phyloP scores from a whole-genome alignment of 35 echinoderm and acorn worm species.

The Apostichopus californicus region DNA sequence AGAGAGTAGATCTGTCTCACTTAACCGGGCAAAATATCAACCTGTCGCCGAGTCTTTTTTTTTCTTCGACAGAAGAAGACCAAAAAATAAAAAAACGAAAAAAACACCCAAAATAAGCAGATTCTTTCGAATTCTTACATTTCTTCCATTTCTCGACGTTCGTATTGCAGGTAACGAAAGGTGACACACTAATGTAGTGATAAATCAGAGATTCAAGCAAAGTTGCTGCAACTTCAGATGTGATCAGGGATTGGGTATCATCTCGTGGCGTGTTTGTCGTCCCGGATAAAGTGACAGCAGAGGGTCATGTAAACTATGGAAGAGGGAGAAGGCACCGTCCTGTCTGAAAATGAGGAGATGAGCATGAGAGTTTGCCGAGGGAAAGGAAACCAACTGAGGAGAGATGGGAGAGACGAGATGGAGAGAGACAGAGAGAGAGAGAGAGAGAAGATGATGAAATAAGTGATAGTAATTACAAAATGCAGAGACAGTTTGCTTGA shows the following conservation, averaged over 20 bases:
- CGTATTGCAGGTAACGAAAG: conserved; percentile 33
- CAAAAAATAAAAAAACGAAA: too few relatives aligned
- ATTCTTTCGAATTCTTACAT: not conserved
- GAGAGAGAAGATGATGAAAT: not conserved
- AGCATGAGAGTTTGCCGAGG: not conserved
- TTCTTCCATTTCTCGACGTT: not conserved
- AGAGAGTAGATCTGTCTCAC: too few relatives aligned
- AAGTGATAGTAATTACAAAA: too few relatives aligned
- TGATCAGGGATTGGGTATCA: not conserved
- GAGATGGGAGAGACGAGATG: too few relatives aligned
- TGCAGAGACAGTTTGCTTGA: too few relatives aligned
- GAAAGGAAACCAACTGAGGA: not conserved
- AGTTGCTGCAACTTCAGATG: conserved; percentile 15
- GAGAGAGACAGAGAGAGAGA: not conserved
- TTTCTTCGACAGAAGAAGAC: too few relatives aligned
- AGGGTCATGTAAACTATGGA: not conserved
- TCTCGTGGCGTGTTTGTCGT: not conserved
- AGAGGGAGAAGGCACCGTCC: not conserved
- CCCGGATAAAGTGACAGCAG: not conserved
- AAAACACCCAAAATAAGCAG: too few relatives aligned
- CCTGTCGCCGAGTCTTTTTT: too few relatives aligned
- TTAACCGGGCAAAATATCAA: too few relatives aligned
- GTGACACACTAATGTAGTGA: conserved; percentile 43
- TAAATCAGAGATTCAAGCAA: not conserved
- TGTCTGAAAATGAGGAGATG: not conserved